Evolutionary conservation across 2,888 invertebrate genomes (phyloP), one percentile per base, ranked within the genome.

Genomic region (Megaustenia siamemsis): DNA sequence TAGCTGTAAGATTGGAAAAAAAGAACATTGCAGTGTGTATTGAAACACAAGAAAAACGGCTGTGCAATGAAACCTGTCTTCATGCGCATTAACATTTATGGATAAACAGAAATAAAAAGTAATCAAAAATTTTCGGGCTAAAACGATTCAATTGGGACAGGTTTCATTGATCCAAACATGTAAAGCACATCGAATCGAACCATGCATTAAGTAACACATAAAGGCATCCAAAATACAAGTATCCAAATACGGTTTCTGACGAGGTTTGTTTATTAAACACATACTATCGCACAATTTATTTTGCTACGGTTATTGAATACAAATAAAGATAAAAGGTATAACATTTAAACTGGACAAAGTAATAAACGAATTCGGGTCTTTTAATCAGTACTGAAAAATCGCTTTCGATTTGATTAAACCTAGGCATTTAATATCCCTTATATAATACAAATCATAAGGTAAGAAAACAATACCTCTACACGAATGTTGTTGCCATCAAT

Each of bases 401-500:
- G 32, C 49, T 49, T 75, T n/a, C 73, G 73, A 75, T 32, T 49
- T 49, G 49, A 45, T n/a, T 10, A 45, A 75, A 32, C 21, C n/a
- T 28, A 18, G 21, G 12, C n/a, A 35, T 2, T 53, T 49, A 53
- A 35, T 56, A 56, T 1, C 76, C 38, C 56, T 56, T 56, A 35
- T 10, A 35, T 28, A 56, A 24, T 32, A 76, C 32, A 56, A 38
- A 32, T n/a, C 40, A 71, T 28, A 49, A 35, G 15, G 28, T 18
- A 40, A 21, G 28, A 32, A 4, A 43, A 45, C 12, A 56, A 85
- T 89, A 93, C 92, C 92, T 93, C 93, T 35, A 93, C 92, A 85
- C 92, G 90, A 73, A 93, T 93, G 84, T 91, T 90, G 81, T 89
- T 89, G 28, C 93, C 92, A 84, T 90, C 89, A 38, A 93, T 87